Percentiles rank a stretch among this genome's conserved stretches.
These are phyloP conservation scores for Drosophila hamatofila DNA, from an alignment of 2,888 invertebrate species.

Conservation along the genomic window DNA sequence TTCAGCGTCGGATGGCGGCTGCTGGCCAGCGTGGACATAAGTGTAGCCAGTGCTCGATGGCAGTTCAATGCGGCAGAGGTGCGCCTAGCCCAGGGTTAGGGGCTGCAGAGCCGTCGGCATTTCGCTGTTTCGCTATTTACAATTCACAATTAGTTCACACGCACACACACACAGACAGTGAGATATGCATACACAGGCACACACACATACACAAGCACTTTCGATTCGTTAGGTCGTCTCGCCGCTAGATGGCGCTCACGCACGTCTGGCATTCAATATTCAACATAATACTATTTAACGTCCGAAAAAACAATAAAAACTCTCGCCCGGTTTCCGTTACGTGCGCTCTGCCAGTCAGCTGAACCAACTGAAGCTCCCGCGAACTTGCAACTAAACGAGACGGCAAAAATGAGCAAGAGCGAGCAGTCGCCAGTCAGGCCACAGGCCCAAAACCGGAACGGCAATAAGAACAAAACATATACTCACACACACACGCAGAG, in stretches of 20 bases:
- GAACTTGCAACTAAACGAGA: constrained; percentile 68
- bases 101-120: constrained; percentile 55
- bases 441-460: constrained; percentile 53
- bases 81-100: constrained; percentile 10
- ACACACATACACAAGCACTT: constrained; percentile 17
- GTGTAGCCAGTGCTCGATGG: constrained; percentile 37
- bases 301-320: constrained; percentile 52
- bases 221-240: constrained; percentile 19
- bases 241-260: constrained; percentile 54
- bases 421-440: constrained; percentile 47
- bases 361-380: constrained; percentile 71
- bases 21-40: constrained; percentile 80
- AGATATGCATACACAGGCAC: constrained; percentile 13
- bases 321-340: constrained; percentile 67
- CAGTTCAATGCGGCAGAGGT: constrained; percentile 6
- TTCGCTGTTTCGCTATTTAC: constrained; percentile 20
- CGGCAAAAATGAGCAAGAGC: constrained; percentile 58
- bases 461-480: constrained; percentile 49
- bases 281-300: constrained; percentile 46
- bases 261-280: constrained; percentile 26
- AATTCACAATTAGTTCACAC: constrained; percentile 45
- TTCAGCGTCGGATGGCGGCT: constrained; percentile 72
- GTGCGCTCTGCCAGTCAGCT: constrained; percentile 68
- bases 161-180: constrained; percentile 24
- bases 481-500: background rate